Evolutionary conservation across 1,140 invertebrate genomes (phyloP).

Genomic region (Papilio xuthus): DNA sequence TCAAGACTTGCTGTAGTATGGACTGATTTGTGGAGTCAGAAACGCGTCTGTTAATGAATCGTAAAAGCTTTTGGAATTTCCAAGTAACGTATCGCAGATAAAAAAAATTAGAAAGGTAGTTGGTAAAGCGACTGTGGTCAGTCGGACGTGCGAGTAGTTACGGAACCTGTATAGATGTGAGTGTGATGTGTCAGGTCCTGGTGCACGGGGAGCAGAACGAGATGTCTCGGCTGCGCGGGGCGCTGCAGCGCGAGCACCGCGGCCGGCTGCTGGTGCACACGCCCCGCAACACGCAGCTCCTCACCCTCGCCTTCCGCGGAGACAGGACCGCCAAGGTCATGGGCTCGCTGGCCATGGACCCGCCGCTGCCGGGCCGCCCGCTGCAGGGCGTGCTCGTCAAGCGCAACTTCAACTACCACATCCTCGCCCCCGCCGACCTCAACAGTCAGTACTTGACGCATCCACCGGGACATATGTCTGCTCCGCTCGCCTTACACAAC

Average conservation of each 20-base stretch:
- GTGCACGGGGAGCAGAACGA: slow-evolving; percentile 99
- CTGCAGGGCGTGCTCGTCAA: slow-evolving; percentile 98
- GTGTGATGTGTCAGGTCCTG: slow-evolving; percentile 84
- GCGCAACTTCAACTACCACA: slow-evolving; percentile 99
- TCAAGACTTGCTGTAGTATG: too few relatives aligned
- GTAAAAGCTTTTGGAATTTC: too few relatives aligned
- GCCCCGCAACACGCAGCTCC: slow-evolving; percentile 96
- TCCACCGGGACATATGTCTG: background rate
- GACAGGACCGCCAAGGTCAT: slow-evolving; percentile 99
- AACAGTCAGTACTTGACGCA: slow-evolving; percentile 88
- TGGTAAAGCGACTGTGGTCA: too few relatives aligned
- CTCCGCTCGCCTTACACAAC: background rate
- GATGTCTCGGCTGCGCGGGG: slow-evolving; percentile 97
- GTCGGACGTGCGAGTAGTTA: too few relatives aligned
- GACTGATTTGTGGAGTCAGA: too few relatives aligned
- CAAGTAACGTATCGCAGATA: too few relatives aligned
- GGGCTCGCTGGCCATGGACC: slow-evolving; percentile 93
- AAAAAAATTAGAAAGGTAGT: too few relatives aligned
- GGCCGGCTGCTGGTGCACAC: slow-evolving; percentile 97
- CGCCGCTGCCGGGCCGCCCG: slow-evolving; percentile 88
- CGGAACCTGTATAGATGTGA: background rate
- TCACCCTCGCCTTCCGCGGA: slow-evolving; percentile 96
- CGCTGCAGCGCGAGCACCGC: slow-evolving; percentile 96
- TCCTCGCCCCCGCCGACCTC: slow-evolving; percentile 95
- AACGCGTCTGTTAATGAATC: too few relatives aligned